Evolutionary conservation across 1,140 invertebrate genomes (phyloP).

Genomic region (Caenorhabditis tropicalis): DNA sequence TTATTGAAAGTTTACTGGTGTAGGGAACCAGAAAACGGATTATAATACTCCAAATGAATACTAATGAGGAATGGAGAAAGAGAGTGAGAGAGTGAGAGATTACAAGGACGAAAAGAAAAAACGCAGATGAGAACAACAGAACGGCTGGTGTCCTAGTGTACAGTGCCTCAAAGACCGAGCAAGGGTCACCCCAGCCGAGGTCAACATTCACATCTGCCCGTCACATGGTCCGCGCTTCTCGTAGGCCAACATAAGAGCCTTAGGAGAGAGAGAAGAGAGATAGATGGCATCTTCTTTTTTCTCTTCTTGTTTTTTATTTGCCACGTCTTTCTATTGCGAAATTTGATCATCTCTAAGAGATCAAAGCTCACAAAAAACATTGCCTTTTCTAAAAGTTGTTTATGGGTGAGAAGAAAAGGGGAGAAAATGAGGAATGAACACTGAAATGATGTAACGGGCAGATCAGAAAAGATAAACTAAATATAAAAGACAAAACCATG

Average conservation of each 20-base stretch:
- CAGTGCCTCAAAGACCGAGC: slow-evolving; percentile 16
- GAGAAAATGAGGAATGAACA: background rate
- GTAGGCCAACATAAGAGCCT: background rate
- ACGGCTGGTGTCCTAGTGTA: background rate
- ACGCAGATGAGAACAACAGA: background rate
- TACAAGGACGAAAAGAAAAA: background rate
- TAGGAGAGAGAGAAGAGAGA: background rate
- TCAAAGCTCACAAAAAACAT: slow-evolving; percentile 1
- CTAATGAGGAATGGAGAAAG: slow-evolving; percentile 17
- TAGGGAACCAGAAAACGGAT: background rate
- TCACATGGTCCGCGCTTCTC: background rate
- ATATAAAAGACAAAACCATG: background rate
- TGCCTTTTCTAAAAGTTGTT: background rate
- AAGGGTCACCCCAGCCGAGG: background rate
- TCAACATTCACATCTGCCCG: background rate
- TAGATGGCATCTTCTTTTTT: background rate
- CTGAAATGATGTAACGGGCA: background rate
- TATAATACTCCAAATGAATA: background rate
- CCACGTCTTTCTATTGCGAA: background rate
- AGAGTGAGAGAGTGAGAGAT: background rate
- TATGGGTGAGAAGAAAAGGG: background rate
- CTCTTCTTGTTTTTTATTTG: background rate
- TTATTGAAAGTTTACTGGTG: background rate
- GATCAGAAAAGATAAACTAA: background rate
- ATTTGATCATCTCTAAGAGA: slow-evolving; percentile 17